A percentile compares a stretch with the other conserved stretches of the same genome.
phyloP scores from a whole-genome alignment of 2,113 vertebrate genomes.

The Notarius quadriscutis region DNA sequence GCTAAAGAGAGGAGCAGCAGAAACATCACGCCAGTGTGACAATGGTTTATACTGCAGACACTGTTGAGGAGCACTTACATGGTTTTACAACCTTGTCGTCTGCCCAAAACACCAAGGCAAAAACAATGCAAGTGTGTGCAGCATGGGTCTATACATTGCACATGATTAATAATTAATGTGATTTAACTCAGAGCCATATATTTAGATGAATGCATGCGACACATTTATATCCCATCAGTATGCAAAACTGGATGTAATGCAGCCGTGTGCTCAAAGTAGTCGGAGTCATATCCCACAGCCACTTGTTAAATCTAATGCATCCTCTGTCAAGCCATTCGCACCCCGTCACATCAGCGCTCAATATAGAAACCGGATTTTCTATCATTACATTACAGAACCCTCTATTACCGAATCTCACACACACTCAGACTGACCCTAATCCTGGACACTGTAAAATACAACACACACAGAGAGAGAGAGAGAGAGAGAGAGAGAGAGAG shows the following conservation, averaged over 20 bases:
- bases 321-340: constrained; percentile 83
- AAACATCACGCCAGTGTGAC: background rate
- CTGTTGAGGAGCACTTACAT: background rate
- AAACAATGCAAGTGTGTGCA: background rate
- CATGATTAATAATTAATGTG: constrained; percentile 13
- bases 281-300: constrained; percentile 76
- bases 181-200: constrained; percentile 8
- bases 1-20: background rate
- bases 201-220: background rate
- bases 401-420: constrained; percentile 65
- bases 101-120: background rate
- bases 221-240: constrained; percentile 20
- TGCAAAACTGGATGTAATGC: constrained; percentile 33
- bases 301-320: constrained; percentile 80
- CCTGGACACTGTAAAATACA: constrained; percentile 40
- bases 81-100: background rate
- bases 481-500: no score
- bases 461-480: background rate
- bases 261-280: constrained; percentile 46
- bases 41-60: background rate
- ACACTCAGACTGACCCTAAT: constrained; percentile 53
- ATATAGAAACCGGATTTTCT: constrained; percentile 85
- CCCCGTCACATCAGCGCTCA: constrained; percentile 83
- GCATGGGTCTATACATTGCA: background rate
- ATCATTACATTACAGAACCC: constrained; percentile 78